Evolutionary conservation across 2,797 vertebrate genomes (phyloP).

Genomic region (Halcyon smyrnensis): DNA sequence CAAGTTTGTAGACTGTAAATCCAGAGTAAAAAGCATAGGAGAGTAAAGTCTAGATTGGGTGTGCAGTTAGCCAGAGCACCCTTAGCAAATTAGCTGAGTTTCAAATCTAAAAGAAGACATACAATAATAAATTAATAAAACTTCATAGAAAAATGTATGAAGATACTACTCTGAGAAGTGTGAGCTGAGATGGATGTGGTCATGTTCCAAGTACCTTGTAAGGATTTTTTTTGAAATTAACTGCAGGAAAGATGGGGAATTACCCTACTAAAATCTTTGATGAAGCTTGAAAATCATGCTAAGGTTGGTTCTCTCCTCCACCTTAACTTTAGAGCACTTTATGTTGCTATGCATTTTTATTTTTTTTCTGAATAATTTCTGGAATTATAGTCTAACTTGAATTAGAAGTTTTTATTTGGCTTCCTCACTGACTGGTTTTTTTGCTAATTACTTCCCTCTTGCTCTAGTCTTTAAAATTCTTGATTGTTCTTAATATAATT

Average conservation of each 20-base stretch:
- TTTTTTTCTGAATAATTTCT: background rate
- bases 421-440: background rate
- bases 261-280: background rate
- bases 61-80: background rate
- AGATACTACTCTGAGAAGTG: fast-evolving
- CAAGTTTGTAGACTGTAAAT: background rate
- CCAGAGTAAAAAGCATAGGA: background rate
- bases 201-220: background rate
- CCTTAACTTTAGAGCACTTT: background rate
- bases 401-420: background rate
- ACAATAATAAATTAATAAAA: background rate
- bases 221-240: background rate
- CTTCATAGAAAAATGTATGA: background rate
- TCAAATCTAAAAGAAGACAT: background rate
- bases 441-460: background rate
- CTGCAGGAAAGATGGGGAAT: background rate
- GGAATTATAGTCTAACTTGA: background rate
- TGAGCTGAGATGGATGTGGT: background rate
- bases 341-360: background rate
- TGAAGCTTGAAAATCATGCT: background rate
- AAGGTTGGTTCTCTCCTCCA: background rate
- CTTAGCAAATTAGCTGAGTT: background rate
- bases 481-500: background rate
- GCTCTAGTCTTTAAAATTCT: background rate
- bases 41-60: background rate